Evolutionary conservation across 2,888 invertebrate species (phyloP).

Genomic region (Euplagia quadripunctaria): DNA sequence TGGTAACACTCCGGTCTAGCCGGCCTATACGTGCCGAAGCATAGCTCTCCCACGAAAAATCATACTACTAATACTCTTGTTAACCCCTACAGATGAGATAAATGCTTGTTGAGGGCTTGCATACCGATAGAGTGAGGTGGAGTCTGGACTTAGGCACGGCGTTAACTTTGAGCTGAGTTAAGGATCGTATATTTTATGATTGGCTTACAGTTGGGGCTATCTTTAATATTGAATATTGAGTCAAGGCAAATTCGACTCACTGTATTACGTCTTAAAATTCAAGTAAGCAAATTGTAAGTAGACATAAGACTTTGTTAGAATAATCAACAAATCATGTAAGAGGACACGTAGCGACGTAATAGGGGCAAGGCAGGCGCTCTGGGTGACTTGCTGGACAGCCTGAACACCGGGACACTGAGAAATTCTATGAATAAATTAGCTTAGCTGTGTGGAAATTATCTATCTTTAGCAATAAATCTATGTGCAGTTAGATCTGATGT

Average conservation of each 20-base stretch:
- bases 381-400: slow-evolving; percentile 40
- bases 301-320: slow-evolving; percentile 64
- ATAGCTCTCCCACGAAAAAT: too few species aligned
- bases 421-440: slow-evolving; percentile 74
- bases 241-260: background rate
- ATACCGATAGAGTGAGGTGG: too few species aligned
- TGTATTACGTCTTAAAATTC: background rate
- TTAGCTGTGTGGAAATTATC: slow-evolving; percentile 58
- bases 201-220: too few species aligned
- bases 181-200: too few species aligned
- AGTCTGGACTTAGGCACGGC: too few species aligned
- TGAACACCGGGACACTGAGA: slow-evolving; percentile 52
- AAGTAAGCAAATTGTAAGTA: slow-evolving; percentile 3
- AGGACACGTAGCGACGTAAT: slow-evolving; percentile 67
- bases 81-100: too few species aligned
- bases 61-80: too few species aligned
- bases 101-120: too few species aligned
- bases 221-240: too few species aligned
- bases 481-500: slow-evolving; percentile 36
- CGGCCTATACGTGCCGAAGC: too few species aligned
- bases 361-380: slow-evolving; percentile 53
- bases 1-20: too few species aligned
- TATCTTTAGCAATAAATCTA: slow-evolving; percentile 57
- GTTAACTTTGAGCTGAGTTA: too few species aligned
- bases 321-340: slow-evolving; percentile 67